Evolutionary conservation across 1,140 invertebrate genomes (phyloP).

Genomic region (Heliconius hermathena): DNA sequence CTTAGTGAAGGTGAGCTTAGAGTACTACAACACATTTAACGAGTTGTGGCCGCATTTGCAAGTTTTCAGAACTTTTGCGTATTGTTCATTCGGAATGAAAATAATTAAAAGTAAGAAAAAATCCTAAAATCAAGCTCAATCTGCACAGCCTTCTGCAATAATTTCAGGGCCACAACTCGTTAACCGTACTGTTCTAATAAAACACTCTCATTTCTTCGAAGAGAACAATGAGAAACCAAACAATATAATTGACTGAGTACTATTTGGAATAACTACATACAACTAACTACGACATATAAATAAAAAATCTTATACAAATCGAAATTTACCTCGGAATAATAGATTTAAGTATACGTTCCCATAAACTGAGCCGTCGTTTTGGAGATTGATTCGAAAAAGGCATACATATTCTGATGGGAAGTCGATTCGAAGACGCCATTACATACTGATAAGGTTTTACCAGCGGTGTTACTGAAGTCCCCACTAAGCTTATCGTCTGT

Average conservation of each 20-base stretch:
- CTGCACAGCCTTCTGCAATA: no score
- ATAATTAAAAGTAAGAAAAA: no score
- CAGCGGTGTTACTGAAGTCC: constrained; percentile 58
- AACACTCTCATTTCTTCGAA: not conserved
- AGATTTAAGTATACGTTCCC: constrained; percentile 58
- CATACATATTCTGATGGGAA: constrained; percentile 60
- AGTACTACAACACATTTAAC: not conserved
- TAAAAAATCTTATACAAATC: not conserved
- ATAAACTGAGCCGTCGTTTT: constrained; percentile 51
- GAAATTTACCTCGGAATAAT: constrained; percentile 55
- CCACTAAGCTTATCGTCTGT: constrained; percentile 59
- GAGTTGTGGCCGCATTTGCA: no score
- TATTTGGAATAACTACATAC: no score
- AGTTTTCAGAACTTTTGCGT: no score
- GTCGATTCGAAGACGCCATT: constrained; percentile 47
- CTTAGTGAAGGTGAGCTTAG: not conserved
- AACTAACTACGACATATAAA: not conserved
- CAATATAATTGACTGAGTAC: no score
- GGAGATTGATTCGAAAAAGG: constrained; percentile 47
- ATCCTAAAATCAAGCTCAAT: no score
- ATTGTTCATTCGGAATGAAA: no score
- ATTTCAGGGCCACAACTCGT: no score
- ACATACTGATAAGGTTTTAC: constrained; percentile 65
- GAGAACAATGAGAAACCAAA: not conserved
- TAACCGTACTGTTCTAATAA: not conserved